Evolutionary conservation across 2,113 vertebrate species (phyloP).

Genomic region (Aldabrachelys gigantea): DNA sequence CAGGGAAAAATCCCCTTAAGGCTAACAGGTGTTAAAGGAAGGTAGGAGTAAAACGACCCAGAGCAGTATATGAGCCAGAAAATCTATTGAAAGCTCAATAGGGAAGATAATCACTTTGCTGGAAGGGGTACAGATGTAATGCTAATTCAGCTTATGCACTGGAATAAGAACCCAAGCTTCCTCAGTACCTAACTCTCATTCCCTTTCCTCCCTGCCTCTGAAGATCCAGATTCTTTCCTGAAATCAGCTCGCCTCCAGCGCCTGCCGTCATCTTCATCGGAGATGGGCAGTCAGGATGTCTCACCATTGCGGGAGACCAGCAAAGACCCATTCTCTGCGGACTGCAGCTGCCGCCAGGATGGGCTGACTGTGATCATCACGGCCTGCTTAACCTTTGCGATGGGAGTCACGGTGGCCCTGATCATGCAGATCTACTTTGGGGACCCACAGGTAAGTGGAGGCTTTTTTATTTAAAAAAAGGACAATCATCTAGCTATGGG

Average conservation of each 20-base stretch:
- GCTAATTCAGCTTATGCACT: constrained; percentile 13
- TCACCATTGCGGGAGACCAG: constrained; percentile 91
- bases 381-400: constrained; percentile 95
- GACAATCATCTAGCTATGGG: background rate
- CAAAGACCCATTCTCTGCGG: constrained; percentile 90
- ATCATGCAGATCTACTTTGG: constrained; percentile 99
- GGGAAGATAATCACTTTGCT: constrained; percentile 9
- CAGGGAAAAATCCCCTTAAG: background rate
- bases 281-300: constrained; percentile 90
- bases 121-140: background rate
- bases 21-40: constrained; percentile 18
- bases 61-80: constrained; percentile 36
- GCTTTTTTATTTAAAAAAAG: background rate
- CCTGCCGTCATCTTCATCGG: constrained; percentile 93
- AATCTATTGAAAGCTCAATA: constrained; percentile 1
- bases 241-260: constrained; percentile 94
- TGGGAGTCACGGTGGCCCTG: constrained; percentile 92
- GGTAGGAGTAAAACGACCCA: constrained; percentile 13
- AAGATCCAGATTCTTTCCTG: constrained; percentile 95
- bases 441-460: constrained; percentile 89
- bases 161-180: background rate
- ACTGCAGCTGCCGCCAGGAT: constrained; percentile 93
- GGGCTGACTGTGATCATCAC: constrained; percentile 96
- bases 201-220: background rate
- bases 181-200: constrained; percentile 39